These are phyloP conservation scores for Tyria jacobaeae DNA, from an alignment of 2,888 invertebrate species.

Conservation along the genomic window DNA sequence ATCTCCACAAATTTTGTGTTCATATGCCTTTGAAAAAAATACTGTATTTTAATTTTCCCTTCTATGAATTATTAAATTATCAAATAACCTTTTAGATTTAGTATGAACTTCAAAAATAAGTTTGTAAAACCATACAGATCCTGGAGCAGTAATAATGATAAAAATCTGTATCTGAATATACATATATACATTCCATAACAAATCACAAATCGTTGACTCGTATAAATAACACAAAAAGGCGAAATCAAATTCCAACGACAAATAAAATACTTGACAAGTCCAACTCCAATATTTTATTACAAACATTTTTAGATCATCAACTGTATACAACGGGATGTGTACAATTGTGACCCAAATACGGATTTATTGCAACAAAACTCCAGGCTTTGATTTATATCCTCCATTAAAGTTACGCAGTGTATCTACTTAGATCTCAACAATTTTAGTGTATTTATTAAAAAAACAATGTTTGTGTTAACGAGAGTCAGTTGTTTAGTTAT, in stretches of 20 bases:
- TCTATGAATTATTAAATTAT: too few species aligned
- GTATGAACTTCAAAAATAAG: too few species aligned
- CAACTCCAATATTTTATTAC: slow-evolving; percentile 40
- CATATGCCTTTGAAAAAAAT: too few species aligned
- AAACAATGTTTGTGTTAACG: background rate
- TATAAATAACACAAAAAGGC: slow-evolving; percentile 31
- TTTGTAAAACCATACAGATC: too few species aligned
- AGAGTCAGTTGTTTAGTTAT: too few species aligned
- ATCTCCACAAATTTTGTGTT: too few species aligned
- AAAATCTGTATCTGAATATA: background rate
- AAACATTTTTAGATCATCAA: slow-evolving; percentile 45
- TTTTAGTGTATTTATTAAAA: slow-evolving; percentile 44
- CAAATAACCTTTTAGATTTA: too few species aligned
- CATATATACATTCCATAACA: background rate
- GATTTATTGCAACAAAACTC: slow-evolving; percentile 46
- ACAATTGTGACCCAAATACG: slow-evolving; percentile 52
- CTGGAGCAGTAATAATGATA: too few species aligned
- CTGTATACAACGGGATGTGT: slow-evolving; percentile 45
- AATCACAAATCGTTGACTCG: background rate
- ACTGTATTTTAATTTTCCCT: too few species aligned
- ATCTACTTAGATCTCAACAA: slow-evolving; percentile 47
- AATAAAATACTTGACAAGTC: slow-evolving; percentile 31
- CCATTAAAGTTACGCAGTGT: slow-evolving; percentile 27
- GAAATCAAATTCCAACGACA: slow-evolving; percentile 46
- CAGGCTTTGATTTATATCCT: slow-evolving; percentile 48